Conservation (phyloP, 2,113 vertebrate genomes). For the Carassius carassius region DNA sequence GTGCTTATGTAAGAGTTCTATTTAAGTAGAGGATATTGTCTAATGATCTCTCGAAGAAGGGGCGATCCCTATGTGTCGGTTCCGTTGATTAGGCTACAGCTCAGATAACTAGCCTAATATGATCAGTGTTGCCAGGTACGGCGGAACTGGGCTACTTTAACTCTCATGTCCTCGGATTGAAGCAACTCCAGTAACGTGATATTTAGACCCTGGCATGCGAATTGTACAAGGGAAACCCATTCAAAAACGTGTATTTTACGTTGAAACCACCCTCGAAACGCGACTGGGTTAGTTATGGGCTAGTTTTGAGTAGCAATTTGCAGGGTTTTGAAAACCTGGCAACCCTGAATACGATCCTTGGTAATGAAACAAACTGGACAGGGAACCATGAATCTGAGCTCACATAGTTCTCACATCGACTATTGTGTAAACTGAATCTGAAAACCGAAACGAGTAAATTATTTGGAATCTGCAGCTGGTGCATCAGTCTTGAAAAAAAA, state of each 20-base stretch:
- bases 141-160: no score
- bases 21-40: constrained; percentile 41
- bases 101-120: not conserved
- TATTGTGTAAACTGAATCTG: not conserved
- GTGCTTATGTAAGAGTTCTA: constrained; percentile 51
- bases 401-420: not conserved
- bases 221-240: no score
- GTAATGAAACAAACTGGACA: not conserved
- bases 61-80: constrained; percentile 3
- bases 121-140: not conserved
- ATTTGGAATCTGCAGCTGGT: not conserved
- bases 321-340: not conserved
- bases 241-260: no score
- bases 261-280: no score
- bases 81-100: not conserved
- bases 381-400: not conserved
- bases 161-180: no score
- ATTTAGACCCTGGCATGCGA: no score
- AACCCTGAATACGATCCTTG: not conserved
- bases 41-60: constrained; percentile 5
- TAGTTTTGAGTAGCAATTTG: not conserved
- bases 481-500: no score
- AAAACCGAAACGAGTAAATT: not conserved
- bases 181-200: no score
- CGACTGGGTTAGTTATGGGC: not conserved